Percentiles rank a stretch among this genome's conserved stretches.
Evolutionary conservation across 1,140 invertebrate genomes (phyloP).

Genomic region (Phymorhynchus buccinoides): DNA sequence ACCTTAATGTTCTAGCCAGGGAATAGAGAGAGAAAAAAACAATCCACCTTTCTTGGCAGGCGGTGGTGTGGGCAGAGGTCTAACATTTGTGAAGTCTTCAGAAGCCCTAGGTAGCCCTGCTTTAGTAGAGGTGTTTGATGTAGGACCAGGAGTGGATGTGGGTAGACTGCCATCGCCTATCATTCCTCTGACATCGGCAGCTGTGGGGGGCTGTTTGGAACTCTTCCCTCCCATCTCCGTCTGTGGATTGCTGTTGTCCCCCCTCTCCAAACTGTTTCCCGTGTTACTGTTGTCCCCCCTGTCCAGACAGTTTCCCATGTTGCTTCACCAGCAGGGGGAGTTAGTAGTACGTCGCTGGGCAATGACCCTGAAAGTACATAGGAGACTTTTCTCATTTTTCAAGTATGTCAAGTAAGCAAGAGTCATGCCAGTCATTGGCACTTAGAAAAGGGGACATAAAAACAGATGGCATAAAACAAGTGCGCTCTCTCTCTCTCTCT

Average conservation of each 20-base stretch:
- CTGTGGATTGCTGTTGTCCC: constrained; percentile 32
- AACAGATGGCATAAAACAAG: no score
- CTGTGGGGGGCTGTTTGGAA: neutral
- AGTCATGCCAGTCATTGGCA: no score
- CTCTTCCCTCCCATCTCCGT: neutral
- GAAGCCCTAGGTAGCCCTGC: neutral
- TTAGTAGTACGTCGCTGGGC: no score
- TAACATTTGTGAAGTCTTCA: constrained; percentile 8
- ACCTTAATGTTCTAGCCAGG: no score
- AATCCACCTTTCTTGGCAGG: constrained; percentile 48
- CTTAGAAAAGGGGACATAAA: no score
- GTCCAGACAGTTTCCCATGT: constrained; percentile 31
- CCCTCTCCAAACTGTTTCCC: constrained; percentile 33
- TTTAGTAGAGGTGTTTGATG: no score
- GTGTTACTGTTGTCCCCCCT: constrained; percentile 38
- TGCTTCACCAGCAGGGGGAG: neutral
- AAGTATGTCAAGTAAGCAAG: no score
- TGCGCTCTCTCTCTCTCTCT: no score
- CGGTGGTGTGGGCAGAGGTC: constrained; percentile 56
- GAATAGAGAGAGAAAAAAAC: no score
- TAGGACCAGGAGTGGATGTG: neutral
- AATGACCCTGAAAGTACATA: no score
- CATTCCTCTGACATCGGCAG: constrained; percentile 14
- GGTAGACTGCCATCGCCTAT: neutral
- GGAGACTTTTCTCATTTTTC: no score